Base-by-base conservation (phyloP, 2,888 invertebrate genomes). In the Epinotia ramella region DNA sequence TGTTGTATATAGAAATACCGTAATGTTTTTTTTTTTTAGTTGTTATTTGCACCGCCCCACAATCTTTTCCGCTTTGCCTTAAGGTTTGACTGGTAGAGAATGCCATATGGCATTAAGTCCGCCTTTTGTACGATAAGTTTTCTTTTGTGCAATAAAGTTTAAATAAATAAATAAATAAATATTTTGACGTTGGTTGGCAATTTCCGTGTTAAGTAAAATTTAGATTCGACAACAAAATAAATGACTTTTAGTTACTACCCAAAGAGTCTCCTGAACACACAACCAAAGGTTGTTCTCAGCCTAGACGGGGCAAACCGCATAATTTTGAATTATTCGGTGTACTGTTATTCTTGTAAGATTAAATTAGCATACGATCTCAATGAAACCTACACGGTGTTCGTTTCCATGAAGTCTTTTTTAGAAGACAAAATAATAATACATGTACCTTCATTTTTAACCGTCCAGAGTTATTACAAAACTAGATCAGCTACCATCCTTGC, bases 211-310 rank as follows among this genome's bases (percentile, higher is more conserved):
- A 24, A 63, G 67, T 53, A 59, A 40, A 40, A 40, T 1, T 53
- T 66, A 53, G 28, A 65, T 65, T 59, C 33, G 65, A 65, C 18
- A 65, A 28, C 72, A 73, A 67, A 67, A 67, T 73, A 73, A 73
- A 73, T 73, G 60, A 53, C 40, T 67, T 73, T 73, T 67, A 67
- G 65, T 67, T 33, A n/a, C 60, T 40, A 53, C 59, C 60, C 60
- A 60, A 73, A 73, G 46, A 66, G 60, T 9, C 13, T 60, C 73
- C 73, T 73, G 66, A 73, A 66, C 49, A 73, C 66, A 53, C 66
- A 20, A 18, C 60, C 44, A 20, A 65, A 40, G 40, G n/a, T n/a
- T 64, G n/a, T 53, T 5, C 65, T 65, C 6, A 46, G 40, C 28
- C 33, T 49, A 60, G 4, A 60, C 53, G 66, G 49, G 60, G 66